Base-by-base conservation (phyloP, 2,888 invertebrate species). In the Cancer borealis region DNA sequence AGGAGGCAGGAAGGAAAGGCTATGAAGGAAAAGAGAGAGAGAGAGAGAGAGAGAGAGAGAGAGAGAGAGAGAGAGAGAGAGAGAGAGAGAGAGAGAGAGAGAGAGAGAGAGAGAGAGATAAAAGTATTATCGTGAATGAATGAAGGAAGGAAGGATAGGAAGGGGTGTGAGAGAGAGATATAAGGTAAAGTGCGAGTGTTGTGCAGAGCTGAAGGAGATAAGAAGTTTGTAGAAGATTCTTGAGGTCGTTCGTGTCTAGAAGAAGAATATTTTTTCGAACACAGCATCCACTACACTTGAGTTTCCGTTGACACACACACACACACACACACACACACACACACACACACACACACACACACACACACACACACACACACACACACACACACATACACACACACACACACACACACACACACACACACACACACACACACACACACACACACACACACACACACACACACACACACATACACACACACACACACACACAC, bases 41-140 rank as follows among this genome's bases (percentile, higher is more conserved):
- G 12, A 66, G 60, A 17, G 60, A 17, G 12, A 66, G 12, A 17
- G 60, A 66, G 17, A 17, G 60, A 66, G 60, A 17, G 60, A 66
- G 60, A 66, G 60, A 66, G 60, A 73, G 66, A 73, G 66, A 73
- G 66, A 73, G 66, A 73, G 66, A 73, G 66, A 73, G 73, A 73
- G 73, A 73, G 73, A 73, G 26, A 26, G 73, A 73, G 73, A 26
- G 26, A 26, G n/a, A 26, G n/a, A 73, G 26, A 73, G 73, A 73
- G 73, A 73, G 73, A 73, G 26, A 73, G 73, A n/a, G 26, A 26
- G 26, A 73, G 26, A 26, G 73, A 73, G 60, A 39, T 1, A 39
- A 39, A 39, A 39, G 39, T 39, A 39, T 39, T 39, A 39, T 2
- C 39, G 39, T 39, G 39, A 39, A 39, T 39, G 39, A 39, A 39